A percentile compares a stretch with the other conserved stretches of the same genome.
phyloP scores from a whole-genome alignment of 2,888 invertebrate genomes.

The Ametastegia equiseti region DNA sequence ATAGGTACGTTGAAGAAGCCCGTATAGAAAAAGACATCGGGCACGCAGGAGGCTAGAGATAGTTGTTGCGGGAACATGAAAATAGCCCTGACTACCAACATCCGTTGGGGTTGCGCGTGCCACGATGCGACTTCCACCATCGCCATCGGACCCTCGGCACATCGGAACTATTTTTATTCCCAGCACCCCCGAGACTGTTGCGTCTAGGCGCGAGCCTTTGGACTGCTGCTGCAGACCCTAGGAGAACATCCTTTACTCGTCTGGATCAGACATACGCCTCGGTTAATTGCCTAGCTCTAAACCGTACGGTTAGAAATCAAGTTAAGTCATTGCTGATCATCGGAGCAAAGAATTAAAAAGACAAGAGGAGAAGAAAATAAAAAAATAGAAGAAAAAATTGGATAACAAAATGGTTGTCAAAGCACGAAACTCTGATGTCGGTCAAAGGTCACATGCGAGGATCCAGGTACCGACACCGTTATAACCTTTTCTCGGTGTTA shows the following conservation, averaged over 20 bases:
- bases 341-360: too few species aligned
- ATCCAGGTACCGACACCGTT: slow-evolving; percentile 23
- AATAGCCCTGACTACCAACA: slow-evolving; percentile 61
- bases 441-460: slow-evolving; percentile 33
- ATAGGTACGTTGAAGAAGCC: background rate
- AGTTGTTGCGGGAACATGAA: slow-evolving; percentile 57
- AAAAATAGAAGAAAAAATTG: background rate
- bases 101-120: slow-evolving; percentile 60
- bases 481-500: slow-evolving; percentile 2
- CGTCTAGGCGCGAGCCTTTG: slow-evolving; percentile 45
- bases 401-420: too few species aligned
- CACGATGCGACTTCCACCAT: slow-evolving; percentile 20
- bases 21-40: slow-evolving; percentile 40
- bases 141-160: slow-evolving; percentile 51
- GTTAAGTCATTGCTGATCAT: too few species aligned
- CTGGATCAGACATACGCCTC: background rate
- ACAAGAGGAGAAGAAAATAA: too few species aligned
- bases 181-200: slow-evolving; percentile 53
- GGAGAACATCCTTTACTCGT: slow-evolving; percentile 25
- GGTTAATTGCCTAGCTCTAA: background rate
- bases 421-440: slow-evolving; percentile 3
- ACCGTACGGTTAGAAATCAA: too few species aligned
- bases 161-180: slow-evolving; percentile 64
- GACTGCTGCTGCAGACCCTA: background rate
- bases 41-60: slow-evolving; percentile 43